Conservation (phyloP, 2,888 invertebrate species). For the Caenorhabditis panamensis region DNA sequence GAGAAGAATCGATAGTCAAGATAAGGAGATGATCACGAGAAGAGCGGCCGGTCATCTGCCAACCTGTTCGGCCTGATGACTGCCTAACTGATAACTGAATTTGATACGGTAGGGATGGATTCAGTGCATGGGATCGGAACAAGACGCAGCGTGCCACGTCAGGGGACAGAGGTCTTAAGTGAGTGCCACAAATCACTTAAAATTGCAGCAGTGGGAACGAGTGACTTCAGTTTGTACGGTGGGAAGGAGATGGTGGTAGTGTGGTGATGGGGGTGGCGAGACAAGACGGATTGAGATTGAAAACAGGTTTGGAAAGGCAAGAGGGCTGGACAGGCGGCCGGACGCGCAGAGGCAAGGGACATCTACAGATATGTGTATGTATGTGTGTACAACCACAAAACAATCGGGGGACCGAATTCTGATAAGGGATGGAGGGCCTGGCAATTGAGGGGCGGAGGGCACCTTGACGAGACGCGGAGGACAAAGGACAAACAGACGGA, state of each 20-base stretch:
- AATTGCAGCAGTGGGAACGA: background rate
- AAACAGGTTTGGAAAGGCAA: constrained; percentile 43
- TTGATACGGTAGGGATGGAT: background rate
- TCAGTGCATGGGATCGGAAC: background rate
- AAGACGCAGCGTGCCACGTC: constrained; percentile 14
- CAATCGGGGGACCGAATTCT: constrained; percentile 31
- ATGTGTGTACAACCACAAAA: constrained; percentile 42
- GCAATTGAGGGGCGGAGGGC: constrained; percentile 16
- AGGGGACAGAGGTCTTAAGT: background rate
- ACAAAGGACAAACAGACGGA: constrained; percentile 42
- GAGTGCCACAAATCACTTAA: constrained; percentile 1
- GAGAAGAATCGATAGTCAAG: constrained; percentile 10
- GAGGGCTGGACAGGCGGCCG: constrained; percentile 19
- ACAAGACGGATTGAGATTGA: constrained; percentile 48
- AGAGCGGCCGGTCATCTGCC: constrained; percentile 12
- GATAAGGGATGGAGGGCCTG: constrained; percentile 17
- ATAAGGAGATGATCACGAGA: constrained; percentile 29
- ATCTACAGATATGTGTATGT: constrained; percentile 21
- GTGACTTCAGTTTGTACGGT: constrained; percentile 18
- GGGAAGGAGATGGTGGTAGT: constrained; percentile 1
- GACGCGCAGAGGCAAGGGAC: constrained; percentile 7
- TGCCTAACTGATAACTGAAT: constrained; percentile 17
- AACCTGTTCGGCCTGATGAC: constrained; percentile 28
- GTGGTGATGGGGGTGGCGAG: constrained; percentile 13
- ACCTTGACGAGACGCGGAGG: constrained; percentile 21